Evolutionary conservation across 2,797 vertebrate species (phyloP).

Genomic region (Tolypeutes matacus): DNA sequence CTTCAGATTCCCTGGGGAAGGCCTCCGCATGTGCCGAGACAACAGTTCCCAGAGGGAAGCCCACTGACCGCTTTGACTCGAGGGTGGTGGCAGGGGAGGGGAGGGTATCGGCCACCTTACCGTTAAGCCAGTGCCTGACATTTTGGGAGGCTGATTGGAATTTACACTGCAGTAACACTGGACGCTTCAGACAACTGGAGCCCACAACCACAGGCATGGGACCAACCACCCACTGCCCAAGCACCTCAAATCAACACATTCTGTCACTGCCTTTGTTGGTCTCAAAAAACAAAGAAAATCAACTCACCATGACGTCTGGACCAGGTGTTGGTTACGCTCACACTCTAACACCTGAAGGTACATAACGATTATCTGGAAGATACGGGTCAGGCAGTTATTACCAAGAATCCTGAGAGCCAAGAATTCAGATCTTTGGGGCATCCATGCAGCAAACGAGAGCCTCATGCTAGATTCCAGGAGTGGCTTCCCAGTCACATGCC

Average conservation of each 20-base stretch:
- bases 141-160: constrained; percentile 84
- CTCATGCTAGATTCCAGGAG: constrained; percentile 41
- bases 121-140: constrained; percentile 84
- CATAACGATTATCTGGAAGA: constrained; percentile 95
- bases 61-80: constrained; percentile 52
- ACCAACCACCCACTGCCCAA: constrained; percentile 84
- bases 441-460: constrained; percentile 81
- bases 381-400: constrained; percentile 89
- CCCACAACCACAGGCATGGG: constrained; percentile 80
- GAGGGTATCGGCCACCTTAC: constrained; percentile 86
- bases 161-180: constrained; percentile 81
- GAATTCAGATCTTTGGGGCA: constrained; percentile 78
- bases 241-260: constrained; percentile 87
- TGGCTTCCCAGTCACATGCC: background rate
- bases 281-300: constrained; percentile 87
- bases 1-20: background rate
- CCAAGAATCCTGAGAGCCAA: constrained; percentile 78
- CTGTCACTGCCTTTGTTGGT: constrained; percentile 89
- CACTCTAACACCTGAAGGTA: constrained; percentile 95
- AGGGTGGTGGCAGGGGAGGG: constrained; percentile 47
- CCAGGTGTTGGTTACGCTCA: constrained; percentile 93
- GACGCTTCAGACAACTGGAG: constrained; percentile 84
- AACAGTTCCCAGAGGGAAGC: constrained; percentile 40
- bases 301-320: constrained; percentile 94
- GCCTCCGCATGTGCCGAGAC: background rate